Percentiles rank a stretch among this genome's conserved stretches.
Evolutionary conservation across 2,888 invertebrate genomes (phyloP).

Genomic region (Athripsodes cinereus): DNA sequence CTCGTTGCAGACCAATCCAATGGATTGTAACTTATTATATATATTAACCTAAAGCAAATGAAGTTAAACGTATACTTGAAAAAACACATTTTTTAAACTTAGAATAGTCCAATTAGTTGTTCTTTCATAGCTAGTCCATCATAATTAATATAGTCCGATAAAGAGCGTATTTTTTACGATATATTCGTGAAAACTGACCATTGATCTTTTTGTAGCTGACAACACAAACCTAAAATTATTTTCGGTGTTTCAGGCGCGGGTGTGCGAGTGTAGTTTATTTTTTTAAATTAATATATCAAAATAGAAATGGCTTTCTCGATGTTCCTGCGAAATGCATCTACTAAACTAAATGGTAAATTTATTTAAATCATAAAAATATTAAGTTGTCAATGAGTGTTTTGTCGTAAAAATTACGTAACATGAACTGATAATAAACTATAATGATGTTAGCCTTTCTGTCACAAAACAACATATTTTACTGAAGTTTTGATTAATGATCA

Average conservation of each 20-base stretch:
- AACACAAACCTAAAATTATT: not conserved
- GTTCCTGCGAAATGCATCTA: conserved; percentile 37
- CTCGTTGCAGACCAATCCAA: no score
- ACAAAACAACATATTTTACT: no score
- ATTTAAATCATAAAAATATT: not conserved
- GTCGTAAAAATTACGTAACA: not conserved
- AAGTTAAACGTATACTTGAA: no score
- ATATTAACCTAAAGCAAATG: no score
- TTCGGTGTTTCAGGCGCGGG: not conserved
- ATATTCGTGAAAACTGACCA: no score
- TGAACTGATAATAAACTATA: not conserved
- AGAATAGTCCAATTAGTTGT: no score
- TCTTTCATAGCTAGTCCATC: no score
- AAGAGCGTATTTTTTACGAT: no score
- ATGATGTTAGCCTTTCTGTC: not conserved
- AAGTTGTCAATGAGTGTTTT: not conserved
- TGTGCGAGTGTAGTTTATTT: not conserved
- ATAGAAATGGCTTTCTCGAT: conserved; percentile 42
- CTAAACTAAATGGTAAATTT: conserved; percentile 18
- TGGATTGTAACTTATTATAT: no score
- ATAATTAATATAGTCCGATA: no score
- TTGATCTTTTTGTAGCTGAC: not conserved
- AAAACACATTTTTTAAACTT: no score
- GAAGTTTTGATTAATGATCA: no score
- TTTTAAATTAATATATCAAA: not conserved